Evolutionary conservation across 2,797 vertebrate genomes (phyloP).

Genomic region (Allobates femoralis): DNA sequence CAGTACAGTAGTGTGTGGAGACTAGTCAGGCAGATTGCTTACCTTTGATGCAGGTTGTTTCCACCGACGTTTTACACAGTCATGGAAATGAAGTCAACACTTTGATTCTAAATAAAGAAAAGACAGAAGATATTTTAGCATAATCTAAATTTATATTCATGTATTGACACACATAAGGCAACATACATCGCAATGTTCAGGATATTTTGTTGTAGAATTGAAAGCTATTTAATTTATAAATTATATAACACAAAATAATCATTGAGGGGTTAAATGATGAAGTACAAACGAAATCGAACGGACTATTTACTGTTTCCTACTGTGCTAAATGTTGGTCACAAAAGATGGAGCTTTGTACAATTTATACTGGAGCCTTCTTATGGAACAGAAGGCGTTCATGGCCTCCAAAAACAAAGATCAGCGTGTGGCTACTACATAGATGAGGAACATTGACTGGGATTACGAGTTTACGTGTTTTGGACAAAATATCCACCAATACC

Average conservation of each 20-base stretch:
- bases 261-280: not conserved
- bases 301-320: not conserved
- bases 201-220: not conserved
- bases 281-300: not conserved
- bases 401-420: too few species aligned
- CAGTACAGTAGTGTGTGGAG: not conserved
- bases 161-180: conserved; percentile 35
- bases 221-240: not conserved
- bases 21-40: conserved; percentile 41
- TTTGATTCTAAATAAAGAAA: conserved; percentile 45
- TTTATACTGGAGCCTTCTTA: too few species aligned
- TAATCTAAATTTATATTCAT: conserved; percentile 24
- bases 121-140: conserved; percentile 28
- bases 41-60: conserved; percentile 52
- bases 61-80: conserved; percentile 39
- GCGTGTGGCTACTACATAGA: too few species aligned
- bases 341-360: too few species aligned
- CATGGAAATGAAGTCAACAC: conserved; percentile 32
- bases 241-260: not conserved
- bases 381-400: too few species aligned
- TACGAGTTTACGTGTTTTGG: too few species aligned
- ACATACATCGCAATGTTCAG: not conserved
- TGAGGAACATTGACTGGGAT: too few species aligned
- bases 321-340: not conserved
- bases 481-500: too few species aligned